Conservation (phyloP, 2,113 vertebrate genomes). For the Cricetomys ansorgei region DNA sequence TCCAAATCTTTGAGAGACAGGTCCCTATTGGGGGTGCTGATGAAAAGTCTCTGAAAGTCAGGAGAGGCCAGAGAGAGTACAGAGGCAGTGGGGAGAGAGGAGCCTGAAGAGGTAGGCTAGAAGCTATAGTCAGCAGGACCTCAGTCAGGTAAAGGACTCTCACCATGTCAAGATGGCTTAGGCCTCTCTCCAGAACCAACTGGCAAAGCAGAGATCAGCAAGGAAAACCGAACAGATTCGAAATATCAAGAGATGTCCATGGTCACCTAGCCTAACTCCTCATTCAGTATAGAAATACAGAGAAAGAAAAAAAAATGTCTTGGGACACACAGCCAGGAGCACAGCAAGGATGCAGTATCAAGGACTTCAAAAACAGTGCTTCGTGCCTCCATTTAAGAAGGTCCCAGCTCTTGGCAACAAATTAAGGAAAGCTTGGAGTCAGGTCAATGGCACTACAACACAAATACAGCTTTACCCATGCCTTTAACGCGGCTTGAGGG, state of each 20-base stretch:
- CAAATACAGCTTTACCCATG: not conserved
- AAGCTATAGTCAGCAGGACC: not conserved
- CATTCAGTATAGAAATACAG: conserved; percentile 22
- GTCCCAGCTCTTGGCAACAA: not conserved
- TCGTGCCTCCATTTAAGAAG: conserved; percentile 13
- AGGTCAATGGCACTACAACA: not conserved
- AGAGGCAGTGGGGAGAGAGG: too few relatives aligned
- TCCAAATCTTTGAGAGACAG: not conserved
- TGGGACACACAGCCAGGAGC: conserved; percentile 13
- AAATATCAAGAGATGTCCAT: not conserved
- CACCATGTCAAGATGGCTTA: not conserved
- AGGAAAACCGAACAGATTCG: conserved; percentile 18
- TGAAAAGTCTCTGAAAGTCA: not conserved
- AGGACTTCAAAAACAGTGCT: not conserved
- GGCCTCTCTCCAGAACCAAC: not conserved
- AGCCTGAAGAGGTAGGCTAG: not conserved
- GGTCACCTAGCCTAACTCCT: conserved; percentile 1
- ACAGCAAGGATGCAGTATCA: not conserved
- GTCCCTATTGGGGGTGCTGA: not conserved
- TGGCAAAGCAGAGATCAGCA: conserved; percentile 15
- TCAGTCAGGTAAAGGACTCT: not conserved
- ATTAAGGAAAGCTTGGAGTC: not conserved
- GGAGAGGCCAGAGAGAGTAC: not conserved
- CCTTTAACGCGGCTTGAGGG: not conserved
- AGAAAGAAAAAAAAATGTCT: conserved; percentile 55